These are phyloP conservation scores for Drosophila mercatorum DNA, from an alignment of 2,888 invertebrate species.

Conservation along the genomic window DNA sequence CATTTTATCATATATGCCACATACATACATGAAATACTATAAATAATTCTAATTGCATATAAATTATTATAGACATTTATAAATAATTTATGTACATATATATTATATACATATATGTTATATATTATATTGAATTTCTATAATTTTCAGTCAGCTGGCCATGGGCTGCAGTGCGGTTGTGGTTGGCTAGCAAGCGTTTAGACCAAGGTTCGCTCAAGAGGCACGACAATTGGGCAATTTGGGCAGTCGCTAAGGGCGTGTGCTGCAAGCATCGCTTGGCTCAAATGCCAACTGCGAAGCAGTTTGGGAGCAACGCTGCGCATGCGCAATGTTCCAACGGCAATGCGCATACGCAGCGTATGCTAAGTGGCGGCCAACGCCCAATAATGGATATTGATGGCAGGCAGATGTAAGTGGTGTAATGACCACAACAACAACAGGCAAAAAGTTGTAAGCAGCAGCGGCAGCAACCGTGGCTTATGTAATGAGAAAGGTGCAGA, in stretches of 20 bases:
- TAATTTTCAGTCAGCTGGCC: neutral
- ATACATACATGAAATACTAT: too few species aligned
- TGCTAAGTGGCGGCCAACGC: constrained; percentile 2
- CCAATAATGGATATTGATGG: neutral
- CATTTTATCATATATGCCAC: too few species aligned
- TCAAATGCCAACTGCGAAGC: neutral
- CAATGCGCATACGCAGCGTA: constrained; percentile 38
- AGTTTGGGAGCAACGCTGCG: constrained; percentile 4
- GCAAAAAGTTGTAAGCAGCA: constrained; percentile 38
- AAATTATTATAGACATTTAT: too few species aligned
- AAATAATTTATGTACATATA: too few species aligned
- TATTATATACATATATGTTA: too few species aligned
- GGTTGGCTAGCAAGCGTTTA: neutral
- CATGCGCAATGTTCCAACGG: neutral
- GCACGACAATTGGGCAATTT: neutral
- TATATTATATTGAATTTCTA: too few species aligned
- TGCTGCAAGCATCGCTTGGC: neutral
- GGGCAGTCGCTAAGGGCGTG: neutral
- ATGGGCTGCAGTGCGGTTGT: neutral
- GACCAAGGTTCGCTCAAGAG: neutral
- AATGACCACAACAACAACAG: constrained; percentile 8
- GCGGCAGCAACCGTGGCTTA: constrained; percentile 29
- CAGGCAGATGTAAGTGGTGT: constrained; percentile 20
- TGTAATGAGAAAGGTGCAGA: constrained; percentile 60
- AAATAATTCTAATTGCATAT: too few species aligned